Percentiles rank a stretch among this genome's conserved stretches.
phyloP scores from a whole-genome alignment of 2,888 invertebrate genomes.

The Heliconius hortense region DNA sequence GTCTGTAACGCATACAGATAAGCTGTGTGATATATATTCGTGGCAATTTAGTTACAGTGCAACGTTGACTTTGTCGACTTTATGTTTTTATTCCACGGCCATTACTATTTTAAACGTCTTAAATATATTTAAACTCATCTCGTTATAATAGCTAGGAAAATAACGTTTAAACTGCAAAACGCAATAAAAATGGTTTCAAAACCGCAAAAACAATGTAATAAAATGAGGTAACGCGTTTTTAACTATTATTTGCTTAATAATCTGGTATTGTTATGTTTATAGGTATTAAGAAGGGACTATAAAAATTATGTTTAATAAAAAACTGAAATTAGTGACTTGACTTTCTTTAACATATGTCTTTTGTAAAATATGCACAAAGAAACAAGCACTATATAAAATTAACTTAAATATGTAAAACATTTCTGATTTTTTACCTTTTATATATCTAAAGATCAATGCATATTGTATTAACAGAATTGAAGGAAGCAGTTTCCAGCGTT shows the following conservation, averaged over 20 bases:
- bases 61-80: slow-evolving; percentile 28
- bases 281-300: background rate
- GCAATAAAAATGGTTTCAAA: slow-evolving; percentile 4
- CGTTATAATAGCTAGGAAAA: background rate
- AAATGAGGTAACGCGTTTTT: slow-evolving; percentile 11
- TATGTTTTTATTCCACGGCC: slow-evolving; percentile 25
- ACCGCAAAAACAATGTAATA: slow-evolving; percentile 13
- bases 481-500: too few relatives aligned
- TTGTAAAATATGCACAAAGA: background rate
- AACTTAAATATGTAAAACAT: too few relatives aligned
- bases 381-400: too few relatives aligned
- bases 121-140: background rate
- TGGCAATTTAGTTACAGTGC: slow-evolving; percentile 39
- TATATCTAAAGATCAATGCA: too few relatives aligned
- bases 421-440: too few relatives aligned
- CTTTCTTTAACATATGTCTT: background rate
- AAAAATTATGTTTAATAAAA: background rate
- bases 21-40: slow-evolving; percentile 40
- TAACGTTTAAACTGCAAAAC: background rate
- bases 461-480: too few relatives aligned
- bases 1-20: slow-evolving; percentile 37
- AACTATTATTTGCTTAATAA: slow-evolving; percentile 19
- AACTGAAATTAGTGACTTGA: background rate
- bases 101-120: slow-evolving; percentile 14
- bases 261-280: background rate